Base-by-base conservation (phyloP, 2,888 invertebrate species). In the Synergus laeviventris region DNA sequence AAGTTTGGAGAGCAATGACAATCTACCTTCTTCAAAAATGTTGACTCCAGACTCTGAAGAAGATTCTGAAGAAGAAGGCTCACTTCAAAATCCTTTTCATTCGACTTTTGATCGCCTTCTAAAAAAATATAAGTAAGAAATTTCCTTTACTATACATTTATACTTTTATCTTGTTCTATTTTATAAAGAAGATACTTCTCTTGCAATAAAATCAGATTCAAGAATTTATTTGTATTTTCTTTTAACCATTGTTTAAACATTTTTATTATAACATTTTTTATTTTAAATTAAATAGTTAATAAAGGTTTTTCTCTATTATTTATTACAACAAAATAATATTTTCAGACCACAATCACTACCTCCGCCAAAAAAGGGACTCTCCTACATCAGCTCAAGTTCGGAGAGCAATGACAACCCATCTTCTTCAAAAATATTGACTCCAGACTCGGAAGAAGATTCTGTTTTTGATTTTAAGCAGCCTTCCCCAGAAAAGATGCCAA, bases 41-140 rank as follows among this genome's bases (percentile, higher is more conserved):
- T 56, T 16, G 4, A 2, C 8, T 49, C 31, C 70, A 11, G 16
- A n/a, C 5, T 49, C 24, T 16, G n/a, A 70, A 14, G 42, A 64
- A 14, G 64, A 42, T 31, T 60, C 16, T 5, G 21, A n/a, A n/a
- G n/a, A n/a, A n/a, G n/a, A n/a, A n/a, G n/a, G n/a, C 45, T 45
- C 70, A n/a, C 49, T 70, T 4, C n/a, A 70, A 2, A 49, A 70
- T 70, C 70, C 70, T 31, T 49, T 49, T 31, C 24, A 70, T 49
- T 49, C 70, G 49, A 70, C 70, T 70, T 70, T 70, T 42, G 70
- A 70, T 49, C 70, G 70, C 1, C 45, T 70, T 31, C n/a, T 49
- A 11, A 70, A n/a, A 8, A n/a, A 70, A n/a, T 24, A 7, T n/a
- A 70, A 70, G 70, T 70, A 49, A 70, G 7, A 42, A 39, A 62